Evolutionary conservation across 2,797 vertebrate genomes (phyloP).

Genomic region (Dendrocincla fuliginosa): DNA sequence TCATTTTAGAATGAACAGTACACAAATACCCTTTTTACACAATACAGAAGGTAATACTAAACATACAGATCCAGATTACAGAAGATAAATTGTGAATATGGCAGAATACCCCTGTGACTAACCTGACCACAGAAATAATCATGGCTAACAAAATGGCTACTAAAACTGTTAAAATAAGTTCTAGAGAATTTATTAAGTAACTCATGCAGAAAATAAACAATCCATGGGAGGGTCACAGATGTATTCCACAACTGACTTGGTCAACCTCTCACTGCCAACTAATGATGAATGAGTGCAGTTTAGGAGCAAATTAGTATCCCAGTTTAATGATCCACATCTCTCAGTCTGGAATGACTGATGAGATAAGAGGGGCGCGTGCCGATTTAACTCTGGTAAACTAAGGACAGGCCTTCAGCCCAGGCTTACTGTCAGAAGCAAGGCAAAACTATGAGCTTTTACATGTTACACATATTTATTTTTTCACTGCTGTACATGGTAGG

Average conservation of each 20-base stretch:
- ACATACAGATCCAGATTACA: neutral
- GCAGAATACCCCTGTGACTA: neutral
- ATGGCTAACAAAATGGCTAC: neutral
- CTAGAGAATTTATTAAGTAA: neutral
- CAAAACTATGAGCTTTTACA: neutral
- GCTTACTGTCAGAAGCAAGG: neutral
- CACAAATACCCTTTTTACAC: neutral
- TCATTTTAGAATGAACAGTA: neutral
- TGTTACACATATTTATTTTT: neutral
- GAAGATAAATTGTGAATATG: neutral
- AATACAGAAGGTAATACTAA: neutral
- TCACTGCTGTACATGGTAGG: neutral
- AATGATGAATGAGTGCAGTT: constrained; percentile 34
- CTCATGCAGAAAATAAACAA: constrained; percentile 15
- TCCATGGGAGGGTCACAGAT: neutral
- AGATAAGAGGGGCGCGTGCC: neutral
- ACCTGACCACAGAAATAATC: neutral
- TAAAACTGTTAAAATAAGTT: neutral
- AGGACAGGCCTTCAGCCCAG: neutral
- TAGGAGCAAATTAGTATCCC: constrained; percentile 24
- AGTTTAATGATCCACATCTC: constrained; percentile 41
- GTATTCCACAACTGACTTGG: neutral
- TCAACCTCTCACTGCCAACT: neutral
- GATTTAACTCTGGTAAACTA: neutral
- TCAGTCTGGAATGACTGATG: neutral